Evolutionary conservation across 2,113 vertebrate genomes (phyloP).

Genomic region (Amphiprion percula): DNA sequence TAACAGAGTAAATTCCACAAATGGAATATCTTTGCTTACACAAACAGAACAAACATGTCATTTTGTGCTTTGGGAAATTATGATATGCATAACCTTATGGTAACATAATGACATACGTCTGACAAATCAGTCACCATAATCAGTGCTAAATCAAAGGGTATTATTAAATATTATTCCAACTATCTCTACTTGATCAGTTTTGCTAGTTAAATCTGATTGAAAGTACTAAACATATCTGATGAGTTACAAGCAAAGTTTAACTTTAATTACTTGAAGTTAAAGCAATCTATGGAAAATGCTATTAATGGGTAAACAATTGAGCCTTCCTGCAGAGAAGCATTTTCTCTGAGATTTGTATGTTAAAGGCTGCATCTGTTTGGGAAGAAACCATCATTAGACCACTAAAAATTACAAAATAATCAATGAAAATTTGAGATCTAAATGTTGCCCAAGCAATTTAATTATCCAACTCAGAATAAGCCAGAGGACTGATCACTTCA

Average conservation of each 20-base stretch:
- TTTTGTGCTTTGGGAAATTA: too few relatives aligned
- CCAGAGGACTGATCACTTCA: constrained; percentile 63
- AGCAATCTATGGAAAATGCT: neutral
- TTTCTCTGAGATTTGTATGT: neutral
- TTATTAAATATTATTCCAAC: too few relatives aligned
- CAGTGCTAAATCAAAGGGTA: too few relatives aligned
- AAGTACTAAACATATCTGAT: neutral
- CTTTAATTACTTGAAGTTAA: too few relatives aligned
- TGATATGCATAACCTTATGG: too few relatives aligned
- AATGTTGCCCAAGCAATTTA: constrained; percentile 55
- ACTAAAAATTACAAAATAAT: constrained; percentile 31
- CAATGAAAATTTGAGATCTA: constrained; percentile 40
- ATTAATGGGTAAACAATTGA: neutral
- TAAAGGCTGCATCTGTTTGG: constrained; percentile 16
- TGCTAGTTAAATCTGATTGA: neutral
- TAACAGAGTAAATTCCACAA: neutral
- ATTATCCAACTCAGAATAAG: constrained; percentile 57
- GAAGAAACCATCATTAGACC: constrained; percentile 4
- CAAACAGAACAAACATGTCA: too few relatives aligned
- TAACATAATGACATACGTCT: too few relatives aligned
- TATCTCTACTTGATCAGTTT: too few relatives aligned
- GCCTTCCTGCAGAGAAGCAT: constrained; percentile 21
- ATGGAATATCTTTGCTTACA: neutral
- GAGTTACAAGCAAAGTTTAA: neutral
- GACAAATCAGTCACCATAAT: too few relatives aligned